phyloP scores from a whole-genome alignment of 2,113 vertebrate species.

The Silurus asotus region DNA sequence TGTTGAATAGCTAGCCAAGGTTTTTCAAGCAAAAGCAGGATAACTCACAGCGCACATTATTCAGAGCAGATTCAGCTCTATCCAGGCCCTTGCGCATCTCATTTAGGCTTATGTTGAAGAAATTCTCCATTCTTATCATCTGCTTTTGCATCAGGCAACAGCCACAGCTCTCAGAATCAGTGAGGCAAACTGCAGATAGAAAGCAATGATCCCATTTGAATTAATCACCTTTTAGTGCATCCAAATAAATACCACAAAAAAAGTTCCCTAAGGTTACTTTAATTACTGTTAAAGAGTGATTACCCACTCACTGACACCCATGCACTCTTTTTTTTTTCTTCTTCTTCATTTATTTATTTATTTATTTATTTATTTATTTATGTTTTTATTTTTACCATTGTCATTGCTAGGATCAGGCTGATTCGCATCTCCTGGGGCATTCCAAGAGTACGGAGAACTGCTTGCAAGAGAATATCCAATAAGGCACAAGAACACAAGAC shows the following conservation, averaged over 20 bases:
- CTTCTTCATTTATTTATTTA: background rate
- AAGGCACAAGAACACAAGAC: constrained; percentile 51
- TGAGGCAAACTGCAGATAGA: constrained; percentile 60
- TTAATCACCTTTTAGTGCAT: background rate
- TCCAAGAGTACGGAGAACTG: constrained; percentile 41
- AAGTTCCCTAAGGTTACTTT: background rate
- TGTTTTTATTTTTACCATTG: constrained; percentile 42
- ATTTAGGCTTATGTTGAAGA: constrained; percentile 63
- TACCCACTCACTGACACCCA: background rate
- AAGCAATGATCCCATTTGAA: constrained; percentile 34
- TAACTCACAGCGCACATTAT: constrained; percentile 64
- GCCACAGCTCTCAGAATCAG: constrained; percentile 62
- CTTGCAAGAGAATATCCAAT: constrained; percentile 45
- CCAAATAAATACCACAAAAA: background rate
- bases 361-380: background rate
- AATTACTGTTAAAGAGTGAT: background rate
- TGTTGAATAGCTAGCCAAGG: background rate
- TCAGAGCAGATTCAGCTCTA: constrained; percentile 50
- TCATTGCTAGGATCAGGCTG: constrained; percentile 13
- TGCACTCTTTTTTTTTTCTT: background rate
- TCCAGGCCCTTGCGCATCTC: constrained; percentile 55
- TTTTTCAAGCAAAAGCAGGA: background rate
- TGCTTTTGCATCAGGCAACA: constrained; percentile 73
- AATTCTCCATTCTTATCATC: constrained; percentile 58
- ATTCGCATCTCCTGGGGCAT: background rate